Evolutionary conservation across 2,797 vertebrate genomes (phyloP).

Genomic region (Eremophila alpestris): DNA sequence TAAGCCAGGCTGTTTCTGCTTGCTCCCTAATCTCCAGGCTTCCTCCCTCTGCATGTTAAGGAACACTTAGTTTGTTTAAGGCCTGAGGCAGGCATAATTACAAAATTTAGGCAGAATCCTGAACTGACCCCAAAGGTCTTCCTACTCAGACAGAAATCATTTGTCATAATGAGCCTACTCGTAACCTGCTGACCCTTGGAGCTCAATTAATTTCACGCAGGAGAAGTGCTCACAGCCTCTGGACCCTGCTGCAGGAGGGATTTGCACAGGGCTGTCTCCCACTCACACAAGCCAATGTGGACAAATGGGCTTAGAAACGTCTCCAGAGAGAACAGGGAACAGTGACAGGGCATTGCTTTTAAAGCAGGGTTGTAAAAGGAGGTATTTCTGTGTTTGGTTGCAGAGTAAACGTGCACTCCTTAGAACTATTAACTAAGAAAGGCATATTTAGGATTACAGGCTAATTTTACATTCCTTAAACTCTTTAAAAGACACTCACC

Average conservation of each 20-base stretch:
- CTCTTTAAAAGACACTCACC: neutral
- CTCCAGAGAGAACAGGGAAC: neutral
- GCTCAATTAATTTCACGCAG: conserved; percentile 76
- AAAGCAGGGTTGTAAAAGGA: neutral
- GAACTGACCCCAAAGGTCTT: conserved; percentile 72
- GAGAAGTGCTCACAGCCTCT: conserved; percentile 54
- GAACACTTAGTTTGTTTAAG: conserved; percentile 66
- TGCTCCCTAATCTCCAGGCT: conserved; percentile 31
- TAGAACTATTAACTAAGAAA: neutral
- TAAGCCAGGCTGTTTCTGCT: conserved; percentile 6
- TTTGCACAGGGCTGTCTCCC: neutral
- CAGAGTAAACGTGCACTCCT: neutral
- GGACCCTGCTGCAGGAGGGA: conserved; percentile 40
- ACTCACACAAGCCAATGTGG: neutral
- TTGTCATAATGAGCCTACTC: conserved; percentile 74
- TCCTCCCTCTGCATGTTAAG: conserved; percentile 42
- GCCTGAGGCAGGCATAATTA: conserved; percentile 67
- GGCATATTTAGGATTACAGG: neutral
- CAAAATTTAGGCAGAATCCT: conserved; percentile 71
- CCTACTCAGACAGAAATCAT: conserved; percentile 74
- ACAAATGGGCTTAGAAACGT: conserved; percentile 1
- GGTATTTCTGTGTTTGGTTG: neutral
- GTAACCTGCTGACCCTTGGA: conserved; percentile 65
- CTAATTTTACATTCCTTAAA: neutral
- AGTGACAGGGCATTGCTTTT: neutral